A percentile compares a stretch with the other conserved stretches of the same genome.
phyloP scores from a whole-genome alignment of 2,888 invertebrate genomes.

The Tachina lurida region DNA sequence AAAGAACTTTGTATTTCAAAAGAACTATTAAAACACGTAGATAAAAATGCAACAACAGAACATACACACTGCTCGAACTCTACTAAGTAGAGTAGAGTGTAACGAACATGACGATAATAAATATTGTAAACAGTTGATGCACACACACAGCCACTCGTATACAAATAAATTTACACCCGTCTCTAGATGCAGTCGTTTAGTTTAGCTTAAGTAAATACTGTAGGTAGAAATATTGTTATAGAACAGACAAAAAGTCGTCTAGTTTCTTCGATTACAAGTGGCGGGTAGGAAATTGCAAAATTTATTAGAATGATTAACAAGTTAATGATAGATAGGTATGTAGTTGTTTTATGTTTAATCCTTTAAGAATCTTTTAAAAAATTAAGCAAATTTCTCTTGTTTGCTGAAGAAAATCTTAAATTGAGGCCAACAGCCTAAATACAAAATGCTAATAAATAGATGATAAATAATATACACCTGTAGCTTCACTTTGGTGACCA shows the following conservation, averaged over 20 bases:
- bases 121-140: constrained; percentile 51
- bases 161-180: constrained; percentile 47
- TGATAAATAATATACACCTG: constrained; percentile 64
- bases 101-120: constrained; percentile 58
- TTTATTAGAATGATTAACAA: constrained; percentile 47
- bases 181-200: constrained; percentile 48
- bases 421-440: constrained; percentile 62
- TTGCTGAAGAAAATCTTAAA: constrained; percentile 25
- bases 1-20: constrained; percentile 55
- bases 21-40: constrained; percentile 52
- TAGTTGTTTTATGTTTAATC: constrained; percentile 43
- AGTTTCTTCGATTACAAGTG: constrained; percentile 2
- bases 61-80: constrained; percentile 47
- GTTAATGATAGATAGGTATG: background rate
- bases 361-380: constrained; percentile 16
- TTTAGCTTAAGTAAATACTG: constrained; percentile 34
- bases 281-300: background rate
- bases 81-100: constrained; percentile 47
- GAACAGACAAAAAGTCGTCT: constrained; percentile 67
- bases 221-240: constrained; percentile 37
- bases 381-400: constrained; percentile 24
- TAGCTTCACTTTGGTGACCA: constrained; percentile 67
- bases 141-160: constrained; percentile 6
- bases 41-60: constrained; percentile 30
- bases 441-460: constrained; percentile 36